Conservation (phyloP, 2,113 vertebrate genomes). For the Plestiodon gilberti region DNA sequence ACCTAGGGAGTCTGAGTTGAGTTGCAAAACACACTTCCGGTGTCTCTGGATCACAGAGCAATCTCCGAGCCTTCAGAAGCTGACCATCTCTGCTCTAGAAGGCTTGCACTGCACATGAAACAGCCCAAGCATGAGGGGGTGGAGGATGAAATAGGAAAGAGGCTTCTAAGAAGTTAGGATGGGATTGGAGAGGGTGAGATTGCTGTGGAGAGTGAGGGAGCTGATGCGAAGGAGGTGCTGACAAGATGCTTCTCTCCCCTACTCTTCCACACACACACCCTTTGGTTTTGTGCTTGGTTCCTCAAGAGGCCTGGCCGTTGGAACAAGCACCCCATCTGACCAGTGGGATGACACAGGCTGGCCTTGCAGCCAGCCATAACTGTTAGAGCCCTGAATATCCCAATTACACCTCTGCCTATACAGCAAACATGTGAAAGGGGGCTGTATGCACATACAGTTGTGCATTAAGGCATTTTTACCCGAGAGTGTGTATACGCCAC, state of each 20-base stretch:
- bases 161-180: neutral
- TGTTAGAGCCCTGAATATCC: too few relatives aligned
- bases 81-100: neutral
- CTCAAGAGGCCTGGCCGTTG: too few relatives aligned
- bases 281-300: too few relatives aligned
- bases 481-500: too few relatives aligned
- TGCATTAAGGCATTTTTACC: too few relatives aligned
- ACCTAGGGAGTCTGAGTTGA: too few relatives aligned
- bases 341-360: neutral
- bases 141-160: neutral
- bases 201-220: neutral
- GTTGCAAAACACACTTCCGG: too few relatives aligned
- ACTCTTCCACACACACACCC: neutral
- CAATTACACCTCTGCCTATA: too few relatives aligned
- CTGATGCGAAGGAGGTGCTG: neutral
- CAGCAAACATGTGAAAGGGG: too few relatives aligned
- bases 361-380: too few relatives aligned
- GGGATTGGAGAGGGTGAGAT: neutral
- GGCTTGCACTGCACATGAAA: neutral
- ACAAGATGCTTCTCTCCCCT: too few relatives aligned
- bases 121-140: neutral
- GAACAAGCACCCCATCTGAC: neutral
- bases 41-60: neutral
- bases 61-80: neutral
- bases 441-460: too few relatives aligned